Evolutionary conservation across 1,140 invertebrate species (phyloP), one percentile per base, ranked within the genome.

Genomic region (Hylaeus anthracinus): DNA sequence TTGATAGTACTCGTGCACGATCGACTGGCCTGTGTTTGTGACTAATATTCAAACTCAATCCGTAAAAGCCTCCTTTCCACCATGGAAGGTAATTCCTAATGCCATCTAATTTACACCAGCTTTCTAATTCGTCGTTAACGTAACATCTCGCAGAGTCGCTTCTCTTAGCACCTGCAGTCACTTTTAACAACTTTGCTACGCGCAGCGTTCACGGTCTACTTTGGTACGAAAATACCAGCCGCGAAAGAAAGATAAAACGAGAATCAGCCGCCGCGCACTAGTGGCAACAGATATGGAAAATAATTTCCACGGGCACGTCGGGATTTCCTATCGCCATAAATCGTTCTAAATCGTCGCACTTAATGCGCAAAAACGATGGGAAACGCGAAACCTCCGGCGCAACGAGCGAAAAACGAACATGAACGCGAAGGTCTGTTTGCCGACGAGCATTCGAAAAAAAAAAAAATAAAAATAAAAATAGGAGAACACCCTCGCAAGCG

Each of bases 21-120:
- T 83, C 81, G 76, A 83, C 75, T 81, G 51, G 67, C 67, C 63
- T 51, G 8, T 83, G 74, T 58, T 43, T 10, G 43, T 39, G 43
- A 55, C 45, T 55, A 61, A 65, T 43, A 58, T 12, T 26, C n/a
- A 53, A n/a, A 58, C n/a, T 26, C n/a, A 53, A n/a, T 48, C 45
- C 8, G 45, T 48, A 48, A 48, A 48, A 48, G 45, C 45, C 26
- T 26, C 26, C 26, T 26, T 26, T 26, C 26, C 26, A 26, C 26
- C 26, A 26, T 26, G 26, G 26, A 26, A 26, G 26, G 26, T 26
- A 26, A 26, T 26, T 26, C 26, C 26, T 26, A 26, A 26, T 26
- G 26, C 26, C 26, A 26, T 26, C 26, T 26, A 26, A 26, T 26
- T 26, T 26, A 26, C 26, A 26, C 26, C 26, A 26, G 26, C 0